phyloP scores from a whole-genome alignment of 1,140 invertebrate genomes.

The Lycorma delicatula region DNA sequence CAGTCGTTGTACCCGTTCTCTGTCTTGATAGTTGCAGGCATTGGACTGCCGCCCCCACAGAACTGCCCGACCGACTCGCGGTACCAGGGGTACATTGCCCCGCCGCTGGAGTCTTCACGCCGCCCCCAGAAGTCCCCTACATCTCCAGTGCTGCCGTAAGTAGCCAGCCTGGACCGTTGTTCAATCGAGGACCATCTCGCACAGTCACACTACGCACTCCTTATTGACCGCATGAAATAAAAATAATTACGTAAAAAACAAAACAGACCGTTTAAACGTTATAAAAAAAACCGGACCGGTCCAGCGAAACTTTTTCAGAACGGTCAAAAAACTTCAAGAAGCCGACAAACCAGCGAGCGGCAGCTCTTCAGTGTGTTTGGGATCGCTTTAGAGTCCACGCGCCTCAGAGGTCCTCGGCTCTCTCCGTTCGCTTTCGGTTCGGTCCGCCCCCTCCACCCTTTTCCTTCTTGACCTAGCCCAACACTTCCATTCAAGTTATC shows the following conservation, averaged over 20 bases:
- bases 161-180: not conserved
- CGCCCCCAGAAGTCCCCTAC: not conserved
- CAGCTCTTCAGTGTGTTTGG: too few relatives aligned
- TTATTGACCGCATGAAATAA: too few relatives aligned
- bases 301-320: too few relatives aligned
- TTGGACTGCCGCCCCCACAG: slow-evolving; percentile 41
- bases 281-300: too few relatives aligned
- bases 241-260: too few relatives aligned
- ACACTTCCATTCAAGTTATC: too few relatives aligned
- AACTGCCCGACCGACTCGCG: slow-evolving; percentile 51
- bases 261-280: too few relatives aligned
- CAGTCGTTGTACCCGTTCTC: slow-evolving; percentile 63
- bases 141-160: not conserved
- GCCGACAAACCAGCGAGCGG: too few relatives aligned
- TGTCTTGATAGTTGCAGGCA: slow-evolving; percentile 52
- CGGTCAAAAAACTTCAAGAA: too few relatives aligned
- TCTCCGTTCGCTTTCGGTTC: not conserved
- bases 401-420: not conserved
- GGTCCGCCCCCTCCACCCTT: not conserved
- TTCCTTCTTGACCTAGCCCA: not conserved
- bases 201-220: not conserved
- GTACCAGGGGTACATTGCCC: slow-evolving; percentile 59
- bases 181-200: not conserved
- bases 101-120: not conserved
- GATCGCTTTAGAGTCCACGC: not conserved